phyloP scores from a whole-genome alignment of 2,113 vertebrate species.

The Aptenodytes patagonicus region DNA sequence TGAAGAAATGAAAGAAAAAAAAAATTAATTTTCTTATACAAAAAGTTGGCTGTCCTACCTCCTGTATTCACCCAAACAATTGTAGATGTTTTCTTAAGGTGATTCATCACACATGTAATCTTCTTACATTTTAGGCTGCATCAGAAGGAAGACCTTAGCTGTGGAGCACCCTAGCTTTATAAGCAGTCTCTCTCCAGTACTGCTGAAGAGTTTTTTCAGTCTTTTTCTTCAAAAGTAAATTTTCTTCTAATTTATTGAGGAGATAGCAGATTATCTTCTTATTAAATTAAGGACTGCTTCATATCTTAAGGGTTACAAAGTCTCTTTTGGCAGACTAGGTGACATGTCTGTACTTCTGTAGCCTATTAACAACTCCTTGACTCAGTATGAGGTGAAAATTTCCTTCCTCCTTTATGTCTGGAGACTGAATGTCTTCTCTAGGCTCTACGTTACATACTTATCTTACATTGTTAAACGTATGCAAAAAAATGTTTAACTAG shows the following conservation, averaged over 20 bases:
- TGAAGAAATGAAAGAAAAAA: not conserved
- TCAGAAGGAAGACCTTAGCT: not conserved
- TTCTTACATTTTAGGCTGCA: not conserved
- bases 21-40: not conserved
- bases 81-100: not conserved
- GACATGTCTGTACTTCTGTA: not conserved
- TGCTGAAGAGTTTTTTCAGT: not conserved
- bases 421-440: not conserved
- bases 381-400: not conserved
- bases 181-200: not conserved
- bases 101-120: not conserved
- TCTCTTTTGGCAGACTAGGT: not conserved
- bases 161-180: not conserved
- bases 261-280: not conserved
- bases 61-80: not conserved
- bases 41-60: not conserved
- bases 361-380: not conserved
- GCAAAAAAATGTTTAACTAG: not conserved
- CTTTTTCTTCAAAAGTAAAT: not conserved
- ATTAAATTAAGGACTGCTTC: not conserved
- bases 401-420: not conserved
- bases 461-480: not conserved
- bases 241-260: not conserved
- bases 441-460: not conserved
- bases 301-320: not conserved